Base-by-base conservation (phyloP, 2,888 invertebrate species). In the Crioceris asparagi region DNA sequence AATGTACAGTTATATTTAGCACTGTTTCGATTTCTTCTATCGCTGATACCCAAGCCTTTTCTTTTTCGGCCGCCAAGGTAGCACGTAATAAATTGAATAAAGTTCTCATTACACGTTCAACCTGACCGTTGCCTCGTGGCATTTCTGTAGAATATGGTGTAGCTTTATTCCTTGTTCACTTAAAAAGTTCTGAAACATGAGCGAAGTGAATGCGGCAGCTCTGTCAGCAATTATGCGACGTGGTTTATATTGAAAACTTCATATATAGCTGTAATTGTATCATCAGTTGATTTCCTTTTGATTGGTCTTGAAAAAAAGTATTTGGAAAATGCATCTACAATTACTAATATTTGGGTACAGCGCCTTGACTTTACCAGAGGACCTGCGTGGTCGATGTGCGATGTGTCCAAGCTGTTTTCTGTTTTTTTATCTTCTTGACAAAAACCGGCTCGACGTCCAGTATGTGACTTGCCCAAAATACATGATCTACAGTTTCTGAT, bases 361-460 rank as follows among this genome's bases (percentile, higher is more conserved):
- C 41, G 40, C 25, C 41, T 30, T 10, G 45, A 46, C 7, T 41
- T 39, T 12, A 47, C 45, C 19, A 49, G 30, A 14, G 49, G 43
- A 7, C 49, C 48, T 14, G 48, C 49, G 35, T 50, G 45, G 29
- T 47, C 50, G 27, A 50, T 48, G 30, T 50, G 47, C 45, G 45
- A 50, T 10, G 39, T 37, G 4, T 50, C 37, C 19, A 50, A 25
- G 14, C 38, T 40, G 21, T 41, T 39, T 15, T 36, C 27, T n/a
- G 50, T 35, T 34, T 48, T 45, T 21, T 47, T 35, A 10, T 46
- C 46, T 23, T 41, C 19, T 40, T 46, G 46, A 42, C 42, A 46
- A 8, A 39, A n/a, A 16, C 47, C 41, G 27, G 21, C 7, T 25
- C 40, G 36, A 19, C 26, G 42, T 7, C 48, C 48, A 17, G 47